Conservation (phyloP, 37 sponge, comb jelly and placozoan genomes). For the Axinella damicornis region DNA sequence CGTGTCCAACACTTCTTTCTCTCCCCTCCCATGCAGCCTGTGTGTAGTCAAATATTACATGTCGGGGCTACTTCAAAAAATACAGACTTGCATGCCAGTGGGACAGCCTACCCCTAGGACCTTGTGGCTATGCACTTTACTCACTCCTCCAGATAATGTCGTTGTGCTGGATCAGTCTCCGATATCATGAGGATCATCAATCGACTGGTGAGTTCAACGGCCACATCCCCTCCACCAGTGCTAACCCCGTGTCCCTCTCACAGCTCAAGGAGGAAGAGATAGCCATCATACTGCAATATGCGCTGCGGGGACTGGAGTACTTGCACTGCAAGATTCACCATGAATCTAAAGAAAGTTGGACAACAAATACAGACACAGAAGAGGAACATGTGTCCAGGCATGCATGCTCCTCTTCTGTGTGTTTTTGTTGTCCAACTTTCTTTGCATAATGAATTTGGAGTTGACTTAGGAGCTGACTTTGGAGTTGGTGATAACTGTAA, state of each 20-base stretch:
- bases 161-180: constrained; percentile 97
- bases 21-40: constrained; percentile 51
- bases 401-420: no score
- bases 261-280: constrained; percentile 89
- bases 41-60: constrained; percentile 98
- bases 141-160: constrained; percentile 82
- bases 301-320: constrained; percentile 93
- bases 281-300: constrained; percentile 75
- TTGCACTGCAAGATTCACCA: constrained; percentile 98
- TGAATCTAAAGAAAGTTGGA: constrained; percentile 96
- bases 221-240: background rate
- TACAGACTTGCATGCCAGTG: constrained; percentile 74
- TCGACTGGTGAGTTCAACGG: constrained; percentile 65
- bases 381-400: no score
- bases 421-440: background rate
- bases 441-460: no score
- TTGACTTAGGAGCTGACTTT: constrained; percentile 96
- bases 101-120: background rate
- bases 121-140: no score
- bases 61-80: constrained; percentile 99
- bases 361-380: background rate
- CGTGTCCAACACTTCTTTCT: no score
- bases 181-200: constrained; percentile 96
- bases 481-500: constrained; percentile 94
- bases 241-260: background rate